Evolutionary conservation across 2,888 invertebrate species (phyloP), one percentile per base, ranked within the genome.

Genomic region (Scotopteryx bipunctaria): DNA sequence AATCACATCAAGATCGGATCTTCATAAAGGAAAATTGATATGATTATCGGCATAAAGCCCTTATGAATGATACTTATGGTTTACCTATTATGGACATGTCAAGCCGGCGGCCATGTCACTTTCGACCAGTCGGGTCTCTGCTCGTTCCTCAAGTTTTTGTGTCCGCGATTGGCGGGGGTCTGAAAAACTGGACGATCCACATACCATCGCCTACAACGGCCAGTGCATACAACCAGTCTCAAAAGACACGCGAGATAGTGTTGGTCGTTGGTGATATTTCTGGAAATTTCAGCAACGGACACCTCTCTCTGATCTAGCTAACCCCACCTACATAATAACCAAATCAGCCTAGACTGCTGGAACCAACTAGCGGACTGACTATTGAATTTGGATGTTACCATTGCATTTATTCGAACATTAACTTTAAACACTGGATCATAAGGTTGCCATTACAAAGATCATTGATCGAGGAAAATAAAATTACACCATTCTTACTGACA

Each of bases 121-220:
- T 83, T 83, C 70, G 83, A 86, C 84, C 83, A 80, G 85, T 81
- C 81, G 78, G 80, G 80, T 83, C 79, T 78, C 88, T 71, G 82
- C 81, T 71, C 78, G 69, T 76, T 81, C 86, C 81, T 81, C 80
- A 70, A 70, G 84, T 74, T 81, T 83, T 81, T 83, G 81, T 73
- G 79, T 85, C 89, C 90, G 88, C 87, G 71, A 81, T 83, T 81
- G 89, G 89, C 89, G 88, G 81, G 76, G 84, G 75, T 90, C 90
- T 90, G 90, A 90, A 90, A 90, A 90, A 90, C 90, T 90, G 88
- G 90, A 89, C 89, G 89, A 89, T 90, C 90, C 90, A 89, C 87
- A 88, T 81, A 88, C 89, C 86, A 88, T 82, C 89, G 90, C 88
- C 90, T 88, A 89, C 84, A 85, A 81, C 84, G 85, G 84, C 83